Evolutionary conservation across 2,888 invertebrate genomes (phyloP).

Genomic region (Sipha maydis): DNA sequence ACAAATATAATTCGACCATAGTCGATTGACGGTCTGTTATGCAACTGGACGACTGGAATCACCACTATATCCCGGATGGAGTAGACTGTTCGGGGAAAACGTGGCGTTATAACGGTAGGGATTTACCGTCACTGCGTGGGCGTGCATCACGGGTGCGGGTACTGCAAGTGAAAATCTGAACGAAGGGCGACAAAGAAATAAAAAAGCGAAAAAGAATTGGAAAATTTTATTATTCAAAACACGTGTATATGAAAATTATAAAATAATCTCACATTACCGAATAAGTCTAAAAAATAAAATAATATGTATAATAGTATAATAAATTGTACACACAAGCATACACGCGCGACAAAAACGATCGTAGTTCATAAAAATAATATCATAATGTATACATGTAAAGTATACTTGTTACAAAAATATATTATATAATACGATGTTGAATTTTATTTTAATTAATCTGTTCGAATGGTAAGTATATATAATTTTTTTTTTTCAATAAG

Average conservation of each 20-base stretch:
- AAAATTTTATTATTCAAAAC: slow-evolving; percentile 43
- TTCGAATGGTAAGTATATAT: background rate
- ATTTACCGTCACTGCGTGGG: background rate
- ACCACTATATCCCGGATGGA: too few species aligned
- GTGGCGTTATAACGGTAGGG: background rate
- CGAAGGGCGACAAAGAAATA: background rate
- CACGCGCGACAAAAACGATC: background rate
- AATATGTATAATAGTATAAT: background rate
- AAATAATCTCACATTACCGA: slow-evolving; percentile 21
- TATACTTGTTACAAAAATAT: background rate
- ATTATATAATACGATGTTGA: background rate
- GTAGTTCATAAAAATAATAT: background rate
- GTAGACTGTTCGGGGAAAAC: too few species aligned
- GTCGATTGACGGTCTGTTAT: too few species aligned
- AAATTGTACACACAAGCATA: slow-evolving; percentile 6
- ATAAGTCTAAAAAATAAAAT: slow-evolving; percentile 16
- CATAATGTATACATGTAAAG: background rate
- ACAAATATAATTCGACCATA: too few species aligned
- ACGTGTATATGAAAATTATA: slow-evolving; percentile 13
- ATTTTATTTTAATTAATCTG: background rate
- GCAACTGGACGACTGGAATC: too few species aligned
- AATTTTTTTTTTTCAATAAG: background rate
- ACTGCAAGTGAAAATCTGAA: too few species aligned
- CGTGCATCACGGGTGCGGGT: too few species aligned
- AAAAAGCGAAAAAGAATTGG: background rate